These are phyloP conservation scores for Plutella xylostella DNA, from an alignment of 2,888 invertebrate species.

Conservation along the genomic window DNA sequence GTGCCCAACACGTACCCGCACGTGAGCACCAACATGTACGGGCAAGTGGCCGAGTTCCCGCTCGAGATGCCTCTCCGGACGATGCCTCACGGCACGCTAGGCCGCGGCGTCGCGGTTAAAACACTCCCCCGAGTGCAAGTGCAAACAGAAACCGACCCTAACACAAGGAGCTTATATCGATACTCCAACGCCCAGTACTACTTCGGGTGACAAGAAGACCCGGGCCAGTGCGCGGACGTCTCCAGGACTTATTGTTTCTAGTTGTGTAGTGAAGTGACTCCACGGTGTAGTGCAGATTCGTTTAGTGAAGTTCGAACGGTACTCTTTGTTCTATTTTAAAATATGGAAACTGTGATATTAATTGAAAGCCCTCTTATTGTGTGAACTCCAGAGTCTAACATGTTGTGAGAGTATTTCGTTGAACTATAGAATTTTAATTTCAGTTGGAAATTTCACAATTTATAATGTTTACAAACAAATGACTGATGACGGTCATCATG, in stretches of 20 bases:
- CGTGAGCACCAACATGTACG: conserved; percentile 63
- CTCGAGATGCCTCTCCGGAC: conserved; percentile 65
- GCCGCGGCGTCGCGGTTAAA: conserved; percentile 58
- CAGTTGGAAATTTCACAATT: conserved; percentile 3
- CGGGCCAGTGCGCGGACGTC: conserved; percentile 60
- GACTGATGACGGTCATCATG: conserved; percentile 8
- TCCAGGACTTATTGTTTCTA: conserved; percentile 72
- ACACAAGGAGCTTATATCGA: conserved; percentile 73
- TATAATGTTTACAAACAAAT: conserved; percentile 27
- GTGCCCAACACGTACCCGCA: conserved; percentile 63
- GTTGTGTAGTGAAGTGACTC: conserved; percentile 51
- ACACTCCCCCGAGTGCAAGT: conserved; percentile 55
- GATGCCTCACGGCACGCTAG: conserved; percentile 59
- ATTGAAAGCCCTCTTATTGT: conserved; percentile 32
- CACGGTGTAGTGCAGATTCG: conserved; percentile 16
- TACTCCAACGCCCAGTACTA: conserved; percentile 77
- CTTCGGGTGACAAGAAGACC: conserved; percentile 80
- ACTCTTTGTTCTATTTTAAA: conserved; percentile 53
- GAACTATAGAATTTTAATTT: conserved; percentile 2
- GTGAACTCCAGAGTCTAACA: conserved; percentile 6
- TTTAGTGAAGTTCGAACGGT: conserved; percentile 6
- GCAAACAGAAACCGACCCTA: conserved; percentile 63
- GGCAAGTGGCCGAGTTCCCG: conserved; percentile 63
- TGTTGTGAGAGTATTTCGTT: conserved; percentile 7
- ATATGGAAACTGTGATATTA: conserved; percentile 69